Evolutionary conservation across 2,797 vertebrate genomes (phyloP).

Genomic region (Neostethus bicornis): DNA sequence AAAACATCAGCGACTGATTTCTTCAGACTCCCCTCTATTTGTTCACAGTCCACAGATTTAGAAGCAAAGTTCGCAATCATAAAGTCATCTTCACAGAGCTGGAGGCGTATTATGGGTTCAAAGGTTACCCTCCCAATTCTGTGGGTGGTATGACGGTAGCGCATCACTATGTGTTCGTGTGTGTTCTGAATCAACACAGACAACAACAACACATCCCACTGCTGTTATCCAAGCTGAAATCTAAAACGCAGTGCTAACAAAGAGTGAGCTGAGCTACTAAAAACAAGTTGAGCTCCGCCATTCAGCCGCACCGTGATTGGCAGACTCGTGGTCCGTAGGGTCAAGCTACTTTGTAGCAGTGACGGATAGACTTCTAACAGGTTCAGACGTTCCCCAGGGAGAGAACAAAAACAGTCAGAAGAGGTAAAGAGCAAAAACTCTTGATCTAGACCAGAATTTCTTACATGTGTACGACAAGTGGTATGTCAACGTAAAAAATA

Average conservation of each 20-base stretch:
- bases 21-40: slow-evolving; percentile 1
- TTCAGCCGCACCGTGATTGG: slow-evolving; percentile 45
- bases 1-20: no score
- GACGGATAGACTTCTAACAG: slow-evolving; percentile 26
- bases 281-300: slow-evolving; percentile 22
- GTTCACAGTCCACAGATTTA: neutral
- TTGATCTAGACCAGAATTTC: neutral
- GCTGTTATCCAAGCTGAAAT: slow-evolving; percentile 45
- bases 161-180: slow-evolving; percentile 9
- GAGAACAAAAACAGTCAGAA: neutral
- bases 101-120: slow-evolving; percentile 31
- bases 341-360: slow-evolving; percentile 30
- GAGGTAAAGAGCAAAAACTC: neutral
- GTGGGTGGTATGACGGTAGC: slow-evolving; percentile 13
- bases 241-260: slow-evolving; percentile 50
- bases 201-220: slow-evolving; percentile 30
- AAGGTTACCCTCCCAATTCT: slow-evolving; percentile 37
- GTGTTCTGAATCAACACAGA: slow-evolving; percentile 16
- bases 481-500: neutral
- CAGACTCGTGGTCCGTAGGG: slow-evolving; percentile 35
- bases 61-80: slow-evolving; percentile 9
- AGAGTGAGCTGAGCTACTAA: slow-evolving; percentile 15
- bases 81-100: slow-evolving; percentile 37
- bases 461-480: neutral
- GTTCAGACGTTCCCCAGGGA: slow-evolving; percentile 5